phyloP scores from a whole-genome alignment of 2,113 vertebrate species.

The Micronycteris hirsuta region DNA sequence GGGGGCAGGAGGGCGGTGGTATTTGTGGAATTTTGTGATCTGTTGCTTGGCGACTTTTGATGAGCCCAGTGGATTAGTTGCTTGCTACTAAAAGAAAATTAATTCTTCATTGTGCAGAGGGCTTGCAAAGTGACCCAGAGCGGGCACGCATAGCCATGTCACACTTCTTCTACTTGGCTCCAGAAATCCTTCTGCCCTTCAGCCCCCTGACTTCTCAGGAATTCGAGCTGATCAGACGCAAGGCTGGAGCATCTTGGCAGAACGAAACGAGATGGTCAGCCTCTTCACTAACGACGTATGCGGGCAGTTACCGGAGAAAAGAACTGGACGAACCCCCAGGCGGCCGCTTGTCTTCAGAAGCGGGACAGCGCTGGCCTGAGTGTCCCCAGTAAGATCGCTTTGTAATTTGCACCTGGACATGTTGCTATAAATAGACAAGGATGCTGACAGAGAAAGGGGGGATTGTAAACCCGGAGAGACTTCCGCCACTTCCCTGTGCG shows the following conservation, averaged over 20 bases:
- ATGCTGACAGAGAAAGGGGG: not conserved
- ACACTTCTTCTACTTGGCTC: conserved; percentile 65
- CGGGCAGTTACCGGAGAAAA: conserved; percentile 62
- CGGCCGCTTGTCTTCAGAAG: not conserved
- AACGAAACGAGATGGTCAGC: conserved; percentile 34
- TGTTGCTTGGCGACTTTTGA: conserved; percentile 80
- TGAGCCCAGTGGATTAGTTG: not conserved
- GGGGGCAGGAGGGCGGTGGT: not conserved
- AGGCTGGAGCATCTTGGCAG: conserved; percentile 60
- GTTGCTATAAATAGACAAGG: not conserved
- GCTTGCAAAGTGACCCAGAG: not conserved
- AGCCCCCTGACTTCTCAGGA: conserved; percentile 58
- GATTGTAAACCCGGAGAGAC: not conserved
- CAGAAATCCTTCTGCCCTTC: conserved; percentile 69
- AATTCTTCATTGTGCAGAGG: conserved; percentile 40
- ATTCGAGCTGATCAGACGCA: conserved; percentile 70
- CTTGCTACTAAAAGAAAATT: conserved; percentile 30
- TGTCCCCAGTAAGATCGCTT: conserved; percentile 61
- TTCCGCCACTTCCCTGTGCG: not conserved
- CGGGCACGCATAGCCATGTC: conserved; percentile 29
- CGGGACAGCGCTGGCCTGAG: conserved; percentile 53
- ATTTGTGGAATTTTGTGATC: conserved; percentile 54
- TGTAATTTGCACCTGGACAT: not conserved
- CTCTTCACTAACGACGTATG: conserved; percentile 43
- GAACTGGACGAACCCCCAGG: conserved; percentile 7